Percentiles rank a stretch among this genome's conserved stretches.
Conservation (phyloP, 1,140 invertebrate genomes). For the Macrostomum lignano region DNA sequence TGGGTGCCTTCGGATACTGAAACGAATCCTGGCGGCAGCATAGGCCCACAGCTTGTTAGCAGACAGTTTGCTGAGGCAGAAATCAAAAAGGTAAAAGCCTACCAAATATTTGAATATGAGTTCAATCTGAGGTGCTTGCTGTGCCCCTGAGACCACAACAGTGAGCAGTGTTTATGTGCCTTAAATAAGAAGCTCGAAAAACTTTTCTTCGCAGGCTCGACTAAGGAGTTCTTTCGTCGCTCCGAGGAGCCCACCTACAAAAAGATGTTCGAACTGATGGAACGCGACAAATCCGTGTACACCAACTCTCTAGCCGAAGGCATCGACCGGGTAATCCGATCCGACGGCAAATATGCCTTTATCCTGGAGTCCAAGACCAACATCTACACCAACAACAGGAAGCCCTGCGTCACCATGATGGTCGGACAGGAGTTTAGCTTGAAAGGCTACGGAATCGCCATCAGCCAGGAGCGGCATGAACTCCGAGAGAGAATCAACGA, state of each 20-base stretch:
- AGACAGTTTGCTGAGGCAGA: too few species aligned
- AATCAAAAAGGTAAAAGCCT: too few species aligned
- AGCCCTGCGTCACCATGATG: constrained; percentile 75
- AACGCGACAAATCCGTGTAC: constrained; percentile 37
- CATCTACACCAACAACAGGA: constrained; percentile 63
- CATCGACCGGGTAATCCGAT: constrained; percentile 39
- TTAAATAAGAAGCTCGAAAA: too few species aligned
- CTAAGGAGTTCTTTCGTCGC: constrained; percentile 57
- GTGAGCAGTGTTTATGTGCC: too few species aligned
- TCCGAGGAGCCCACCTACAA: constrained; percentile 62
- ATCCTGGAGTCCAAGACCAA: constrained; percentile 72
- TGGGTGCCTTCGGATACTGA: too few species aligned
- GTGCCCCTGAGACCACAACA: too few species aligned
- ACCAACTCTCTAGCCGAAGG: constrained; percentile 49
- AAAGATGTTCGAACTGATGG: constrained; percentile 80
- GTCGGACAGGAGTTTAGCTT: constrained; percentile 2
- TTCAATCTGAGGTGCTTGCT: too few species aligned
- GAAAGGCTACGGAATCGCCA: constrained; percentile 38
- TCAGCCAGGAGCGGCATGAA: constrained; percentile 16
- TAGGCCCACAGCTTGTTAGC: too few species aligned
- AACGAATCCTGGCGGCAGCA: too few species aligned
- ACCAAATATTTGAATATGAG: too few species aligned
- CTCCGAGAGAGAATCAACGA: constrained; percentile 32
- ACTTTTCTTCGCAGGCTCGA: too few species aligned
- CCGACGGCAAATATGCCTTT: constrained; percentile 54